Conservation (phyloP, 30 jellyfish, hydroid and myxozoan genomes). For the Turritopsis dohrnii region DNA sequence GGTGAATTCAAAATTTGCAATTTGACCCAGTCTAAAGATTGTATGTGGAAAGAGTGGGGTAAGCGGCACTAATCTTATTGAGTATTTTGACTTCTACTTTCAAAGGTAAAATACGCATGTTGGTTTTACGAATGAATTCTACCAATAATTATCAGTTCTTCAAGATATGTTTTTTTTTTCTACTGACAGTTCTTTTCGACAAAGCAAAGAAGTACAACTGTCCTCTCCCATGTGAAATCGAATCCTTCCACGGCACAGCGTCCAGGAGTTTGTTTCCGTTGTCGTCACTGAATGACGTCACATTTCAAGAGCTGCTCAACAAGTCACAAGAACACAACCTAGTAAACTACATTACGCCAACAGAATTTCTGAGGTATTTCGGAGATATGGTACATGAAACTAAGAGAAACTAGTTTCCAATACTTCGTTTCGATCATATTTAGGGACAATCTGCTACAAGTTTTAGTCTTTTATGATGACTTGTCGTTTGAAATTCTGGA, state of each 20-base stretch:
- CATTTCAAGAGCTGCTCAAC: neutral
- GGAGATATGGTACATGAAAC: no score
- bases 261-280: slow-evolving; percentile 65
- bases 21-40: slow-evolving; percentile 16
- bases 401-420: no score
- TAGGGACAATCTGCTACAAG: slow-evolving; percentile 20
- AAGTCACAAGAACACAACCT: neutral
- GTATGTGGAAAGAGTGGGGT: slow-evolving; percentile 74
- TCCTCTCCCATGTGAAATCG: slow-evolving; percentile 80
- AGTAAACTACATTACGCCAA: neutral
- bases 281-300: neutral
- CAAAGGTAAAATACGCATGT: no score
- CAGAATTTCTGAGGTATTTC: neutral
- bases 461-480: slow-evolving; percentile 28
- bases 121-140: no score
- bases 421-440: no score
- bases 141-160: neutral
- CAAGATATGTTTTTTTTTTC: neutral
- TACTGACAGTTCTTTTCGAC: slow-evolving; percentile 46
- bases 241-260: slow-evolving; percentile 33
- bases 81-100: neutral
- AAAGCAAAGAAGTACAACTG: slow-evolving; percentile 40
- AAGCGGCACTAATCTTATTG: neutral
- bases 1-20: slow-evolving; percentile 45
- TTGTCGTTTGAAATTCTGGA: slow-evolving; percentile 19